A percentile compares a stretch with the other conserved stretches of the same genome.
These are phyloP conservation scores for Psammodynastes pulverulentus DNA, from an alignment of 2,113 vertebrate species.

Conservation along the genomic window DNA sequence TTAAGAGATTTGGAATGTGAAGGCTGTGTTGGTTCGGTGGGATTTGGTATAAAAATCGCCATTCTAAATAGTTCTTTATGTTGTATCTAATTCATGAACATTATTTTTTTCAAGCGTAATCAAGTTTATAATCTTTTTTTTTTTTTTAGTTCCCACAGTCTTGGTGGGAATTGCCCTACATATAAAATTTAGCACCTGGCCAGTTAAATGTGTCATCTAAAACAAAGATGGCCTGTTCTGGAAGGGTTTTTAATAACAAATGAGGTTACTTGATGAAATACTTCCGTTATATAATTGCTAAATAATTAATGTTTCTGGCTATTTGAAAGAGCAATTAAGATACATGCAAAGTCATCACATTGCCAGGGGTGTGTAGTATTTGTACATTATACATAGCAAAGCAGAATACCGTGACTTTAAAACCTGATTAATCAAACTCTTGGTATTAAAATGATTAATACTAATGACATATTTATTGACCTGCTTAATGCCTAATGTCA, in stretches of 20 bases:
- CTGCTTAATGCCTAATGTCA: not conserved
- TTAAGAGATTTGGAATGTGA: not conserved
- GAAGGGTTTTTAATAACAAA: not conserved
- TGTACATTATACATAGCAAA: not conserved
- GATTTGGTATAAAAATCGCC: not conserved
- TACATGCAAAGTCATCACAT: not conserved
- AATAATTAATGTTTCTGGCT: not conserved
- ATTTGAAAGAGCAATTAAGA: not conserved
- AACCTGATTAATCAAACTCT: not conserved
- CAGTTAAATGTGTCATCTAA: not conserved
- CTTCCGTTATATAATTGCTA: not conserved
- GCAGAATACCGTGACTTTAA: not conserved
- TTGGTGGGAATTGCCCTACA: not conserved
- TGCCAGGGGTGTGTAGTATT: not conserved
- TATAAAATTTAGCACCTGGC: not conserved
- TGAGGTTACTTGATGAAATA: not conserved
- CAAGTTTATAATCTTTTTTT: not conserved
- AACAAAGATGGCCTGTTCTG: not conserved
- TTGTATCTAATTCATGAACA: not conserved
- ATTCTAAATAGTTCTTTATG: not conserved
- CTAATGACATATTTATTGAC: not conserved
- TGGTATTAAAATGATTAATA: not conserved
- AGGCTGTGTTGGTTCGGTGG: too few relatives aligned
- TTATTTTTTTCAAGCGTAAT: not conserved
- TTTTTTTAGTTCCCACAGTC: not conserved